Evolutionary conservation across 2,113 vertebrate species (phyloP), one percentile per base, ranked within the genome.

Genomic region (Stictonetta naevosa): DNA sequence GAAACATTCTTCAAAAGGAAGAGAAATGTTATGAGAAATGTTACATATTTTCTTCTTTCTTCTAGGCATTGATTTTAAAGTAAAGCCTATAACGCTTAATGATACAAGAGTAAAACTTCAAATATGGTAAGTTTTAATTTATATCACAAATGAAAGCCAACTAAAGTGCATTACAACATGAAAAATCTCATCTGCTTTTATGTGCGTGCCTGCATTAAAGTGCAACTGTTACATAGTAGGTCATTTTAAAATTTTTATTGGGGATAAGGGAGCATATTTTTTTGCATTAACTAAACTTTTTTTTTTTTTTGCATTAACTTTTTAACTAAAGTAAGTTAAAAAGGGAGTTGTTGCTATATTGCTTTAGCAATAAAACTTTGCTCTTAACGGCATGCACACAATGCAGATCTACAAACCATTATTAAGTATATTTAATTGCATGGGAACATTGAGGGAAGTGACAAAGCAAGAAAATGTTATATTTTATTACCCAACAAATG

Each of bases 31-130:
- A 34, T 14, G 26, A 86, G 80, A 93, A 92, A 84, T 33, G 29
- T 89, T 80, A 83, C 56, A 38, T 33, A 55, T 89, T 83, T 73
- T 95, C 14, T 97, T 93, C 60, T 92, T 93, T 90, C 56, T 95
- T 96, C 69, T 88, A 98, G 98, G 98, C 68, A 98, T 98, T 95
- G 97, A 98, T 94, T 98, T 98, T 94, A 98, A 97, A 93, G 97
- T 97, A 50, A 98, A 98, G 79, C 88, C 87, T 56, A 83, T 98
- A 87, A 86, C 40, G 0, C 83, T 97, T 90, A 94, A 97, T 78
- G 95, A 86, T 55, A 98, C 76, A 68, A 93, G 92, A 92, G 88
- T 98, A 88, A 98, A 97, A 91, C 97, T 98, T 86, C 98, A 98
- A 88, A 98, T 98, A 94, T 98, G 98, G 98, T 98, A 94, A 97